Percentiles rank a stretch among this genome's conserved stretches.
phyloP scores from a whole-genome alignment of 2,113 vertebrate genomes.

The Ictidomys tridecemlineatus region DNA sequence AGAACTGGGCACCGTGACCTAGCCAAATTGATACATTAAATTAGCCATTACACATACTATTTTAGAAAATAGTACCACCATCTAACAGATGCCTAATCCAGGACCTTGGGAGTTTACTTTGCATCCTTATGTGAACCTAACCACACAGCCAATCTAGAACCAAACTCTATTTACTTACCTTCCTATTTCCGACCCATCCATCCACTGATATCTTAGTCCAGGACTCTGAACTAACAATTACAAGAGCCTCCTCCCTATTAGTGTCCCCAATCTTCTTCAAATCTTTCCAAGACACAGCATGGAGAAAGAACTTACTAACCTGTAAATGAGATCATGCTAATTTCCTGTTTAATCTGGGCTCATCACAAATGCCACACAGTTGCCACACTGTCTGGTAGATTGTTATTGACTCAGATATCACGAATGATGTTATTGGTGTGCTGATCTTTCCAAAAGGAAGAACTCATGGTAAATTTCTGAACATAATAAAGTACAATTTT shows the following conservation, averaged over 20 bases:
- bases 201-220: not conserved
- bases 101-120: not conserved
- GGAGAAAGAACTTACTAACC: not conserved
- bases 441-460: not conserved
- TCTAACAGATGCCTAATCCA: not conserved
- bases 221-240: not conserved
- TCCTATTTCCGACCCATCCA: not conserved
- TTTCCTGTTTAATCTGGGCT: not conserved
- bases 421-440: not conserved
- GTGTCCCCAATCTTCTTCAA: not conserved
- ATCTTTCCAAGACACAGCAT: not conserved
- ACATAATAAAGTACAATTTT: not conserved
- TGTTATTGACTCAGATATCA: not conserved
- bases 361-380: not conserved
- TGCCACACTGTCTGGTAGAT: too few relatives aligned
- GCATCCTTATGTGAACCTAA: not conserved
- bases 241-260: not conserved
- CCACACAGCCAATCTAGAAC: not conserved
- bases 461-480: not conserved
- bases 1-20: not conserved
- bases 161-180: not conserved
- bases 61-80: not conserved
- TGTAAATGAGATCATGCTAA: too few relatives aligned
- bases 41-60: not conserved
- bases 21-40: not conserved